phyloP scores from a whole-genome alignment of 2,888 invertebrate species.

The Orchesella flavescens region DNA sequence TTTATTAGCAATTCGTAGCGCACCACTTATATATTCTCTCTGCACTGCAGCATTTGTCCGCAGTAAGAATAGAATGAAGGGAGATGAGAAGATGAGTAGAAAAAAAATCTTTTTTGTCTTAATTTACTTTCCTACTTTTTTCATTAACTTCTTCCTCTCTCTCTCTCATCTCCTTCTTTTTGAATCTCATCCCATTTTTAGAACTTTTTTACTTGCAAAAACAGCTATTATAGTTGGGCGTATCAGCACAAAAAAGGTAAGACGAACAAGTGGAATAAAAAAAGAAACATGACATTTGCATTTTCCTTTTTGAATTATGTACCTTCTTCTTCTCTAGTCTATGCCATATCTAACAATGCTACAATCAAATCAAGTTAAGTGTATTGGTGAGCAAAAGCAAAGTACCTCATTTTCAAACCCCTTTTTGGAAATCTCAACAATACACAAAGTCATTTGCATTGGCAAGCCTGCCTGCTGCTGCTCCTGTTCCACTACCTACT shows the following conservation, averaged over 20 bases:
- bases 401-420: too few relatives aligned
- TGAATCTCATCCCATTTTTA: neutral
- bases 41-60: neutral
- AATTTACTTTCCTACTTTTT: slow-evolving; percentile 10
- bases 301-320: neutral
- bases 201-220: neutral
- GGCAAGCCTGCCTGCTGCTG: too few relatives aligned
- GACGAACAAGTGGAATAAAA: too few relatives aligned
- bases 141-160: neutral
- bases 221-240: too few relatives aligned
- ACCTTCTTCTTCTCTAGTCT: neutral
- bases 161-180: neutral
- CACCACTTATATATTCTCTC: too few relatives aligned
- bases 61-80: neutral
- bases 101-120: slow-evolving; percentile 10
- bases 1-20: neutral
- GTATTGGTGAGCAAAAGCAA: too few relatives aligned
- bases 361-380: too few relatives aligned
- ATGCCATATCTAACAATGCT: too few relatives aligned
- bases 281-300: neutral
- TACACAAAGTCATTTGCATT: too few relatives aligned
- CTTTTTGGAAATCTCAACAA: too few relatives aligned
- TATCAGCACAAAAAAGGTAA: too few relatives aligned
- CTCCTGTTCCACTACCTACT: neutral
- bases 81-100: neutral